Percentiles rank a stretch among this genome's conserved stretches.
Evolutionary conservation across 2,113 vertebrate genomes (phyloP).

Genomic region (Stercorarius parasiticus): DNA sequence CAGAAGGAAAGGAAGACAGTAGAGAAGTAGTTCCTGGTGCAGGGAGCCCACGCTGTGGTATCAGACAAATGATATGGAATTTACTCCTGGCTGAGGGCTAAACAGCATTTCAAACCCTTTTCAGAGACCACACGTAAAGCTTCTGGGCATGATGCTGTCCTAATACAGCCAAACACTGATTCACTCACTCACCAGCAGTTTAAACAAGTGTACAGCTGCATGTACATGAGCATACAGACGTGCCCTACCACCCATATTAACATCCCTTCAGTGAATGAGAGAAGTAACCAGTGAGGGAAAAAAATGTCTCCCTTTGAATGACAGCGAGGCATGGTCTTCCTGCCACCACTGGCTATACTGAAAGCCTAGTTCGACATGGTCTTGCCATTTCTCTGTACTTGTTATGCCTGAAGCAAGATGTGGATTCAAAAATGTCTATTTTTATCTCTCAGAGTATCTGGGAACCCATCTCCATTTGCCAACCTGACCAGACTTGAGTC

Average conservation of each 20-base stretch:
- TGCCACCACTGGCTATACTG: neutral
- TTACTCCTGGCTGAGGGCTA: neutral
- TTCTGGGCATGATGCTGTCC: conserved; percentile 25
- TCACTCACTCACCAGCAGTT: conserved; percentile 12
- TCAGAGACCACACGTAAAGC: neutral
- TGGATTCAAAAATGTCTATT: neutral
- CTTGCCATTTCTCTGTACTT: neutral
- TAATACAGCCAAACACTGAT: conserved; percentile 28
- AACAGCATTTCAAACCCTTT: neutral
- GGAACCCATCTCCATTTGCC: neutral
- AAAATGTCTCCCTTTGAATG: neutral
- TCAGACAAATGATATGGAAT: neutral
- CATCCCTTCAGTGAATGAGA: neutral
- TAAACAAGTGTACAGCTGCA: neutral
- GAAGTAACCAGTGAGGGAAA: neutral
- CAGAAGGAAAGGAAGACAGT: neutral
- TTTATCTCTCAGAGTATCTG: neutral
- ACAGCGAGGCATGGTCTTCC: neutral
- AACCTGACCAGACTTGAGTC: neutral
- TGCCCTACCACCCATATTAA: neutral
- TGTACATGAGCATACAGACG: neutral
- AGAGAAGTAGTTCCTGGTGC: neutral
- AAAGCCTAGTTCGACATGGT: neutral
- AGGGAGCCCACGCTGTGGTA: neutral
- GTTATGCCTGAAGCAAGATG: neutral